Conservation (phyloP, 2,888 invertebrate species). For the Erynnis tages region DNA sequence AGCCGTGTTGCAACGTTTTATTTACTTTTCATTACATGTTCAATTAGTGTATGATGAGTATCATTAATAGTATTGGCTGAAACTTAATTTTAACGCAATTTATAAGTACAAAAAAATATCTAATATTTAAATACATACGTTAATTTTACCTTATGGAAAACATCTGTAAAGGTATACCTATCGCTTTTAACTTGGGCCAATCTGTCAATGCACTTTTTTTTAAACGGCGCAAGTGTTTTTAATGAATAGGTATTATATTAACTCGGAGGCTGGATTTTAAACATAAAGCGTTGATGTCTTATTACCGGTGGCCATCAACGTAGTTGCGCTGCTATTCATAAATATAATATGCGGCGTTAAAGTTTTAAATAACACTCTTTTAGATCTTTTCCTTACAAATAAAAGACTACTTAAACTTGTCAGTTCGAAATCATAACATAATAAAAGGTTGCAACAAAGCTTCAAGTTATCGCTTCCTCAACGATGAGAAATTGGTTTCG, state of each 20-base stretch:
- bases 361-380: conserved; percentile 54
- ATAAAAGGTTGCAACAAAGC: conserved; percentile 31
- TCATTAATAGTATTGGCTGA: no score
- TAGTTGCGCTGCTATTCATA: conserved; percentile 54
- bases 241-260: conserved; percentile 74
- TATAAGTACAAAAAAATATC: no score
- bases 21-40: no score
- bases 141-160: no score
- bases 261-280: conserved; percentile 61
- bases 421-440: conserved; percentile 21
- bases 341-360: conserved; percentile 72
- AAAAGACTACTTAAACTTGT: conserved; percentile 11
- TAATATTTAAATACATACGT: no score
- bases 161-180: not conserved
- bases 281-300: conserved; percentile 73
- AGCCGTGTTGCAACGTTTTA: conserved; percentile 4
- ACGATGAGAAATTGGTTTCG: conserved; percentile 34
- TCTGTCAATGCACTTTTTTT: conserved; percentile 51
- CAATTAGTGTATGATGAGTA: no score
- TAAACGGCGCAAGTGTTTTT: conserved; percentile 69
- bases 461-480: conserved; percentile 30
- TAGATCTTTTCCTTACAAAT: conserved; percentile 33
- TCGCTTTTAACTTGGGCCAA: conserved; percentile 41
- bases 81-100: no score
- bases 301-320: conserved; percentile 58